A percentile compares a stretch with the other conserved stretches of the same genome.
Conservation (phyloP, 2,797 vertebrate species). For the Vireo griseus region DNA sequence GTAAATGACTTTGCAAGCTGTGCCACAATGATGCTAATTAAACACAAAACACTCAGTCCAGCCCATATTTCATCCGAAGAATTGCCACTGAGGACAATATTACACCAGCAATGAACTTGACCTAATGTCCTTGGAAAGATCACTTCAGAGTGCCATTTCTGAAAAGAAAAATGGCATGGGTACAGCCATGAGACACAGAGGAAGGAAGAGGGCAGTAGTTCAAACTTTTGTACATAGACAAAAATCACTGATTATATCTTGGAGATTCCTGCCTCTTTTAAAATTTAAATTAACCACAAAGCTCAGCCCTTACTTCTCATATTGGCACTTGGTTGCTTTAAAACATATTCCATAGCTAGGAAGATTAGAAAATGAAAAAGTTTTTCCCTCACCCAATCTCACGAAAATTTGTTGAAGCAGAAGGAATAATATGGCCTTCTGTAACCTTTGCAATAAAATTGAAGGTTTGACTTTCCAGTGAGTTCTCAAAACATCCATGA, state of each 20-base stretch:
- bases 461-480: background rate
- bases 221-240: background rate
- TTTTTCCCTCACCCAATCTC: background rate
- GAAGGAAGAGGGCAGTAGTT: background rate
- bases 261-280: background rate
- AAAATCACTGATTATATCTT: background rate
- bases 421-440: background rate
- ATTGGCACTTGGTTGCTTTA: background rate
- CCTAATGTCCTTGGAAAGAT: background rate
- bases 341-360: conserved; percentile 20
- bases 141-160: background rate
- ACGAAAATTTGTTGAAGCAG: conserved; percentile 18
- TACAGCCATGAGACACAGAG: accelerated
- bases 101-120: background rate
- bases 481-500: background rate
- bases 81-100: background rate
- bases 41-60: background rate
- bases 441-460: background rate
- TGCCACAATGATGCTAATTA: background rate
- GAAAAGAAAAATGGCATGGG: background rate
- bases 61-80: background rate
- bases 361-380: background rate
- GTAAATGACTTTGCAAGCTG: background rate
- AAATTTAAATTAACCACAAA: conserved; percentile 36
- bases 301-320: background rate